Evolutionary conservation across 2,797 vertebrate species (phyloP).

Genomic region (Phalloptychus januarius): DNA sequence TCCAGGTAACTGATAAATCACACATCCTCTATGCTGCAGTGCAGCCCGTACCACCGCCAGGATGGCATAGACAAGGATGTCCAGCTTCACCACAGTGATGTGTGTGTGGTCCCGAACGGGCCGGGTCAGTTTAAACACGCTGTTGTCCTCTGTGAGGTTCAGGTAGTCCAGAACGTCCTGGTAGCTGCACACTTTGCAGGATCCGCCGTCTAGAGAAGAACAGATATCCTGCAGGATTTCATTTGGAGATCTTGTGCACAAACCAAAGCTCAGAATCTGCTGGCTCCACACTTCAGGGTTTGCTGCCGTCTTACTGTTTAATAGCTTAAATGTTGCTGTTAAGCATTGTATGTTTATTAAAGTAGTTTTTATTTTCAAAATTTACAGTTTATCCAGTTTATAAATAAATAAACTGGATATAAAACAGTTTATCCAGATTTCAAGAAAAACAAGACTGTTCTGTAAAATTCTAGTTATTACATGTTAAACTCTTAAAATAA

Average conservation of each 20-base stretch:
- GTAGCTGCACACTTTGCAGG: constrained; percentile 65
- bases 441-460: neutral
- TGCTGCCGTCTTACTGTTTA: neutral
- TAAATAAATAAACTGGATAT: too few relatives aligned
- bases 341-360: neutral
- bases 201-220: constrained; percentile 27
- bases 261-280: neutral
- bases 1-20: neutral
- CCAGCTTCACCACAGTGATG: constrained; percentile 58
- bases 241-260: neutral
- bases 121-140: constrained; percentile 57
- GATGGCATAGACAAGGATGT: constrained; percentile 68
- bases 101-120: constrained; percentile 72
- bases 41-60: constrained; percentile 63
- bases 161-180: constrained; percentile 75
- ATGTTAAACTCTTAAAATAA: neutral
- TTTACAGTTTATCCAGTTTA: neutral
- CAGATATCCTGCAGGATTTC: neutral
- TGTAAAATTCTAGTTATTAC: neutral
- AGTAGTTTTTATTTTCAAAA: too few relatives aligned
- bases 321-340: neutral
- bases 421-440: neutral
- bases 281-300: neutral
- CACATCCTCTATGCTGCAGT: neutral
- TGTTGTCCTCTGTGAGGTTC: constrained; percentile 66